Base-by-base conservation (phyloP, 2,888 invertebrate species). In the Agrotis exclamationis region DNA sequence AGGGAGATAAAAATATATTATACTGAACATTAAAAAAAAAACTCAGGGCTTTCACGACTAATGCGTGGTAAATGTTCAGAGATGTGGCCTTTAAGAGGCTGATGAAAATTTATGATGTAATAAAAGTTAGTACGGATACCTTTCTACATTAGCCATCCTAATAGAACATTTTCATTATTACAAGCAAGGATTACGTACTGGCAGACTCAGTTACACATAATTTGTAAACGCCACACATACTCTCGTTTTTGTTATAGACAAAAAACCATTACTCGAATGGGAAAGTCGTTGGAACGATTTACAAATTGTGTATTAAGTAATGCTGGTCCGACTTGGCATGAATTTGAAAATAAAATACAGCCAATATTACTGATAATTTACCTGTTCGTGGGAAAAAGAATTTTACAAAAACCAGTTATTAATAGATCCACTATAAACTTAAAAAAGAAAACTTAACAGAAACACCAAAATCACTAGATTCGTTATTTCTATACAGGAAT, bases 91-190 rank as follows among this genome's bases (percentile, higher is more conserved):
- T 74, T 53, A 24, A 24, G 11, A 45, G 18, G 39, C n/a, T 53
- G 24, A 71, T 53, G 28, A 74, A 48, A 20, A 71, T 71, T 48
- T 18, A 71, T 71, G 24, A 74, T 28, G 65, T 65, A n/a, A 47
- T 47, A 53, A 70, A 64, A 39, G 33, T 56, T 33, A 20, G 39
- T 39, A 39, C 11, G 39, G 45, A 22, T 20, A 9, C 13, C n/a
- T 60, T 45, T 16, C n/a, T 22, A 67, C 44, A 51, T 73, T 51
- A 24, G 24, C 51, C 16, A 7, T 18, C 20, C 18, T 14, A 24
- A 24, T 18, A 71, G 20, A 45, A 22, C 44, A 33, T 70, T 71
- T 20, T 70, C 33, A 53, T 53, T 45, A 62, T 59, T 13, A 53
- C 45, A 20, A 1, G 24, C 39, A 47, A 24, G 45, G 22, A 45